Evolutionary conservation across 2,888 invertebrate genomes (phyloP).

Genomic region (Phania funesta): DNA sequence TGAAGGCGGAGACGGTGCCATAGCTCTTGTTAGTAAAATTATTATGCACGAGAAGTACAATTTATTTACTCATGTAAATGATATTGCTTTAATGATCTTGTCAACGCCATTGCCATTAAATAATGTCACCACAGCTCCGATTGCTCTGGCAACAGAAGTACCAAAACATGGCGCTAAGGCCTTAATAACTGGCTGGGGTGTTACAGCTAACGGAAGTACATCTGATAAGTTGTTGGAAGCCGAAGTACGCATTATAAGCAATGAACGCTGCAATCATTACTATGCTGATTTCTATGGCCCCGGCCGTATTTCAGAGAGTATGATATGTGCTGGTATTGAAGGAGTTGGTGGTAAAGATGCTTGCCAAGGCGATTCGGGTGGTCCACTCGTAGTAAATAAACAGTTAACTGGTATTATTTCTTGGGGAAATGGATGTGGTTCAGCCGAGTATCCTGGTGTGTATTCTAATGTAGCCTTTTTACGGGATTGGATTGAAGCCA

Average conservation of each 20-base stretch:
- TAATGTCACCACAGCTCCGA: constrained; percentile 72
- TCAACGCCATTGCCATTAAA: constrained; percentile 72
- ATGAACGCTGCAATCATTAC: constrained; percentile 66
- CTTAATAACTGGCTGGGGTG: constrained; percentile 75
- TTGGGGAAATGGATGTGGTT: constrained; percentile 75
- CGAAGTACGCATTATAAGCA: constrained; percentile 67
- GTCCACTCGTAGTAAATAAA: constrained; percentile 72
- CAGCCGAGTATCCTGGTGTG: constrained; percentile 74
- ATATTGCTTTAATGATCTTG: constrained; percentile 81
- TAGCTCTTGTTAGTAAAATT: constrained; percentile 81
- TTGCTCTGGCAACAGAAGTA: constrained; percentile 69
- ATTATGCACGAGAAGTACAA: constrained; percentile 81
- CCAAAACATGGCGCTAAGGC: constrained; percentile 67
- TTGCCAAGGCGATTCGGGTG: constrained; percentile 75
- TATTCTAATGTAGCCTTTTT: constrained; percentile 72
- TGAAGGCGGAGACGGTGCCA: constrained; percentile 79
- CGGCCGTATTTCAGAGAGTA: constrained; percentile 70
- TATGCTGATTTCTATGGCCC: constrained; percentile 71
- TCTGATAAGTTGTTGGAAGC: constrained; percentile 72
- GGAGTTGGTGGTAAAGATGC: constrained; percentile 65
- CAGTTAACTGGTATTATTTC: constrained; percentile 75
- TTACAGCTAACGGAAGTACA: constrained; percentile 69
- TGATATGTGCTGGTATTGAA: constrained; percentile 76
- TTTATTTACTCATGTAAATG: constrained; percentile 80
- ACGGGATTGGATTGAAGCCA: constrained; percentile 70